Percentiles rank a stretch among this genome's conserved stretches.
phyloP scores from a whole-genome alignment of 1,140 invertebrate genomes.

The Apis cerana region DNA sequence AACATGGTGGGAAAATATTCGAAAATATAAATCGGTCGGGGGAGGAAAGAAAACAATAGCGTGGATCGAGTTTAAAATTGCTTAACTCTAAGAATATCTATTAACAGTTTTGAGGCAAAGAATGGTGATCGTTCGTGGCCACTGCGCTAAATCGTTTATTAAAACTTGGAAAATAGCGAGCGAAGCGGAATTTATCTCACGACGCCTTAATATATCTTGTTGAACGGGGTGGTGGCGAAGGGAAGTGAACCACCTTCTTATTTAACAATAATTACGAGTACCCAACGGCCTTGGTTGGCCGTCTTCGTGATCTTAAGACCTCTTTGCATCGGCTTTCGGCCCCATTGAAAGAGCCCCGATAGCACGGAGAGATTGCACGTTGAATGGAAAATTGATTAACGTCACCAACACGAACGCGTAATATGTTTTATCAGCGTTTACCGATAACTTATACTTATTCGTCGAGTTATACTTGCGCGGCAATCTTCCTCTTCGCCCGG shows the following conservation, averaged over 20 bases:
- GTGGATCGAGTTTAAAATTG: background rate
- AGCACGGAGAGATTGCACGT: constrained; percentile 38
- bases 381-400: constrained; percentile 60
- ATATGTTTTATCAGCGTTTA: constrained; percentile 29
- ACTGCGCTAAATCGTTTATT: constrained; percentile 35
- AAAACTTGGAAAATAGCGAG: constrained; percentile 54
- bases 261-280: constrained; percentile 69
- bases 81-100: background rate
- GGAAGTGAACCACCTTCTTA: constrained; percentile 51
- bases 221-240: background rate
- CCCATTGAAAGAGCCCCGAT: constrained; percentile 43
- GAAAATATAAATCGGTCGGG: background rate
- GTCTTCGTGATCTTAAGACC: constrained; percentile 29
- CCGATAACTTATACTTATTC: constrained; percentile 13
- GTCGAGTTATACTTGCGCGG: background rate
- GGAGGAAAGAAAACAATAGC: background rate
- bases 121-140: background rate
- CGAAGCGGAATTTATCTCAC: constrained; percentile 17
- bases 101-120: background rate
- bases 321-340: constrained; percentile 34
- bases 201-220: constrained; percentile 51
- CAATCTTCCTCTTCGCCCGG: background rate
- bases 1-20: background rate
- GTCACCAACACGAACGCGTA: background rate
- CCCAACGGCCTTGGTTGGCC: constrained; percentile 4